These are phyloP conservation scores for Lophius piscatorius DNA, from an alignment of 2,113 vertebrate genomes.

Conservation along the genomic window DNA sequence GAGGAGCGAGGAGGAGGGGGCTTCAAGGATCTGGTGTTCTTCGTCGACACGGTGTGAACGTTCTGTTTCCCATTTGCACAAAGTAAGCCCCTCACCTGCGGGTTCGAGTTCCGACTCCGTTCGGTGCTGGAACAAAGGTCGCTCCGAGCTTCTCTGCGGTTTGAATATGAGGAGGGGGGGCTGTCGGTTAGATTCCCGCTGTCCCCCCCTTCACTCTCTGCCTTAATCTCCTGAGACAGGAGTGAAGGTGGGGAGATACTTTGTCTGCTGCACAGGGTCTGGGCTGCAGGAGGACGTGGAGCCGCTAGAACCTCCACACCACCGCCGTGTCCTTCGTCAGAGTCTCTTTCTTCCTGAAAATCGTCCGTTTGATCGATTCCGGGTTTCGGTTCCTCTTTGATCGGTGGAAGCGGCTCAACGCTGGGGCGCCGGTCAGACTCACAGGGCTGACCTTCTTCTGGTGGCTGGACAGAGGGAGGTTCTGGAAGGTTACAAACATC, in stretches of 20 bases:
- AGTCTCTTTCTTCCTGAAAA: not conserved
- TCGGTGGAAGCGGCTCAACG: constrained; percentile 30
- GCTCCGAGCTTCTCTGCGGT: constrained; percentile 5
- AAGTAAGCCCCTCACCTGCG: constrained; percentile 7
- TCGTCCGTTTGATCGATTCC: not conserved
- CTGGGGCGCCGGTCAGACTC: constrained; percentile 40
- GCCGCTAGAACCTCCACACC: not conserved
- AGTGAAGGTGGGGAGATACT: constrained; percentile 5
- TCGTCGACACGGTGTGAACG: constrained; percentile 24
- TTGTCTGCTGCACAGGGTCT: constrained; percentile 11
- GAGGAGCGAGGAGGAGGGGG: constrained; percentile 21
- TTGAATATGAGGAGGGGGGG: not conserved
- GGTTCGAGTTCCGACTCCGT: constrained; percentile 15
- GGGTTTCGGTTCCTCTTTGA: constrained; percentile 56
- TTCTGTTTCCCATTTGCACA: constrained; percentile 34
- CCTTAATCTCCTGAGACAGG: constrained; percentile 32
- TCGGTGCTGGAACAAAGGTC: not conserved
- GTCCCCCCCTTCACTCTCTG: constrained; percentile 18
- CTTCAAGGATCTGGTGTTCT: constrained; percentile 41
- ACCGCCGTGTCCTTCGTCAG: constrained; percentile 26
- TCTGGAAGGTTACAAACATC: constrained; percentile 48
- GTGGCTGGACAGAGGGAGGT: constrained; percentile 13
- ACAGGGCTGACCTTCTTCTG: constrained; percentile 11
- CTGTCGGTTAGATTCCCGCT: constrained; percentile 5
- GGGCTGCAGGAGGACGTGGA: not conserved